phyloP scores from a whole-genome alignment of 1,140 invertebrate species.

The Dufourea novaeangliae region DNA sequence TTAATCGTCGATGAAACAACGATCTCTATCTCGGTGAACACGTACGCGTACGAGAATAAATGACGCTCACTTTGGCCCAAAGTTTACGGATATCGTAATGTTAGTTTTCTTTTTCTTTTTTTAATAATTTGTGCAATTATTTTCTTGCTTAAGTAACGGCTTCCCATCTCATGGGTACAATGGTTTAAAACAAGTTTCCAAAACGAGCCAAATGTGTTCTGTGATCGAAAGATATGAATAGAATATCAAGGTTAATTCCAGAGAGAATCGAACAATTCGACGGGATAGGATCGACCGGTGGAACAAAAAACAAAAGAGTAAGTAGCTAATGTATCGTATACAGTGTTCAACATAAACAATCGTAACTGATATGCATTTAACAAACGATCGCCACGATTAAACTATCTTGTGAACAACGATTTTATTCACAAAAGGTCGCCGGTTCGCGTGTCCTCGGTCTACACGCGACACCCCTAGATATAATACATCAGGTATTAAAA shows the following conservation, averaged over 20 bases:
- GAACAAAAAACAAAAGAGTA: background rate
- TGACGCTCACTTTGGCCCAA: constrained; percentile 29
- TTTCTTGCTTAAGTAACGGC: background rate
- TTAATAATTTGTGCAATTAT: background rate
- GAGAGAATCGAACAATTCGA: background rate
- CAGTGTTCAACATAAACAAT: constrained; percentile 2
- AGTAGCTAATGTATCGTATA: constrained; percentile 12
- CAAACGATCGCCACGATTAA: constrained; percentile 15
- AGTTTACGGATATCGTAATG: background rate
- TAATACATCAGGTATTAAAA: constrained; percentile 37
- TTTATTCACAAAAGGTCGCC: background rate
- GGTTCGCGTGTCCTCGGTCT: background rate
- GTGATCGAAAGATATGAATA: background rate
- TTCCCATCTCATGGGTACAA: background rate
- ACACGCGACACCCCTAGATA: constrained; percentile 6
- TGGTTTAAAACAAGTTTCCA: background rate
- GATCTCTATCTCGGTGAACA: constrained; percentile 8
- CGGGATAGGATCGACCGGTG: background rate
- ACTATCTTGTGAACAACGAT: constrained; percentile 10
- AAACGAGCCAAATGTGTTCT: background rate
- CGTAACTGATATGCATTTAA: constrained; percentile 38
- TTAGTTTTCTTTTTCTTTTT: background rate
- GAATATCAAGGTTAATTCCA: background rate
- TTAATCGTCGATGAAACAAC: background rate
- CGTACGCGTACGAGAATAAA: constrained; percentile 10